Evolutionary conservation across 2,113 vertebrate species (phyloP).

Genomic region (Corythoichthys intestinalis): DNA sequence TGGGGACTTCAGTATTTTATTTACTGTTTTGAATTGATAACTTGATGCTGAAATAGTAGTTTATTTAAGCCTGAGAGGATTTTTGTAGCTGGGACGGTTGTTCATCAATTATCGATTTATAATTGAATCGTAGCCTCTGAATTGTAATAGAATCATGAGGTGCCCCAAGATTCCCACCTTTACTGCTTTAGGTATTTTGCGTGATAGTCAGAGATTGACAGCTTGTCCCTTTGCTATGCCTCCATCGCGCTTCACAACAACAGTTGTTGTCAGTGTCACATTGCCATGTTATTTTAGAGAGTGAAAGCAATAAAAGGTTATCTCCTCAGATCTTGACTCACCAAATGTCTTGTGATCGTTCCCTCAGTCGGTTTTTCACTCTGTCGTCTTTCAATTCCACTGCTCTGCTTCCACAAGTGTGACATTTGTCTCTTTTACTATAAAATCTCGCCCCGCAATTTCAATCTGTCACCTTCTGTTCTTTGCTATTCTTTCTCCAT

Average conservation of each 20-base stretch:
- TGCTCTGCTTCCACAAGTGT: slow-evolving; percentile 26
- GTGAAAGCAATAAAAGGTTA: slow-evolving; percentile 58
- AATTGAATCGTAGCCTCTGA: no score
- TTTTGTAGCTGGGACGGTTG: no score
- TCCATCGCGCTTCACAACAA: slow-evolving; percentile 16
- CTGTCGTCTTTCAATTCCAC: background rate
- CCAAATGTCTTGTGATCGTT: slow-evolving; percentile 25
- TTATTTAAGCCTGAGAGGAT: no score
- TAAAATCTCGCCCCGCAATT: slow-evolving; percentile 33
- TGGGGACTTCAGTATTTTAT: no score
- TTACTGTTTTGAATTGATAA: no score
- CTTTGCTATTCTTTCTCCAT: slow-evolving; percentile 22
- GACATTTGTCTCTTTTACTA: slow-evolving; percentile 56
- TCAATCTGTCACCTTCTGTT: slow-evolving; percentile 26
- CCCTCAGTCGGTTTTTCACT: slow-evolving; percentile 24
- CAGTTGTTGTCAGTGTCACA: slow-evolving; percentile 34
- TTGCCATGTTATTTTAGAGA: slow-evolving; percentile 46
- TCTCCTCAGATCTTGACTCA: slow-evolving; percentile 17
- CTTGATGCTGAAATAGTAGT: no score
- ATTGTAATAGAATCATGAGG: no score
- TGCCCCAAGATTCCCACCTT: background rate
- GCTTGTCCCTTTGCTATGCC: slow-evolving; percentile 20
- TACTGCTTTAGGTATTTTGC: background rate
- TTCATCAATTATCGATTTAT: no score
- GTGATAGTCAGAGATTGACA: slow-evolving; percentile 15